Base-by-base conservation (phyloP, 23 tunicate genomes). In the Clavelina lepadiformis region DNA sequence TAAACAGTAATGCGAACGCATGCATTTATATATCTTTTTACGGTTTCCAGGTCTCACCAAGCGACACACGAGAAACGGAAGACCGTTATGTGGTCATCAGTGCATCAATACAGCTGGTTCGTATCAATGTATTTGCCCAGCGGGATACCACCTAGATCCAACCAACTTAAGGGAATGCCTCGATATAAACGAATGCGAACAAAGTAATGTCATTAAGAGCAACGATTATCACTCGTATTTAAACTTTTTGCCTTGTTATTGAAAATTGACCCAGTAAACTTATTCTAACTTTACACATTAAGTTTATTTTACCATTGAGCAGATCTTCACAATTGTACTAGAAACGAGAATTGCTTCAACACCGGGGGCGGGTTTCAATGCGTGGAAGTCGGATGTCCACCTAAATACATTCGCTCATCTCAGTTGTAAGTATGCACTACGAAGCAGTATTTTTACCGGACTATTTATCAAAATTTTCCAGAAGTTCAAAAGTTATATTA, bases 341-440 rank as follows among this genome's bases (percentile, higher is more conserved):
- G 37, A 28, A 45, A 76, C 35, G 57, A 76, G 29, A 34, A 41
- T 5, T 76, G 82, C 36, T 76, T 76, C 44, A 76, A 76, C 67
- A 66, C 73, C 23, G 82, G 67, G n/a, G 82, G 82, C 8, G 69
- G 82, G 22, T 76, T 54, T 66, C 51, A 66, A 55, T 76, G 82
- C 44, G 73, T 76, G 5, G 53, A 38, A 31, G 73, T 66, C 29
- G 41, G 11, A 3, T 76, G 82, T 37, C 82, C 82, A 21, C 11
- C 8, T 28, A 38, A 56, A 27, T 76, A 65, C 41, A 22, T 3
- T 20, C 29, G 32, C 31, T 33, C 57, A 15, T 49, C 71, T 8
- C 20, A 56, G 18, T 76, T 62, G 82, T 76, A 29, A 35, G 82
- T 63, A n/a, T 25, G n/a, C n/a, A n/a, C n/a, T n/a, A n/a, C n/a